Percentiles rank a stretch among this genome's conserved stretches.
These are phyloP conservation scores for Plecturocebus donacophilus DNA, from an alignment of 2,113 vertebrate species.

Conservation along the genomic window DNA sequence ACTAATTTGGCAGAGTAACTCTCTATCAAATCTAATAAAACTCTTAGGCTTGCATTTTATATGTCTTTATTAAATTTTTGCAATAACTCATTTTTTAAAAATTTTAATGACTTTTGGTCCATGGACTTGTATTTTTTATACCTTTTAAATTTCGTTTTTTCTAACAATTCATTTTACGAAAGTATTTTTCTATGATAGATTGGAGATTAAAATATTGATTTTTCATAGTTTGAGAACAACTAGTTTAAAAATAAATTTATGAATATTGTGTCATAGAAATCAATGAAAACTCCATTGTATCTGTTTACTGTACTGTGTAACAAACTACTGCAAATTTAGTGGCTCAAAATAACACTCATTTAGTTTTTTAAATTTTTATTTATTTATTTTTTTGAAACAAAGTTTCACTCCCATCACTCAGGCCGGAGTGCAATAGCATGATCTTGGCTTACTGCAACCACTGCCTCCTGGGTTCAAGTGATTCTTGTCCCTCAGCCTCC, in stretches of 20 bases:
- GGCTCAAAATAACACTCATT: neutral
- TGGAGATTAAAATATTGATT: neutral
- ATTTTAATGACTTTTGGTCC: neutral
- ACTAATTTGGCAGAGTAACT: constrained; percentile 1
- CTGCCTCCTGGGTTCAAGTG: too few relatives aligned
- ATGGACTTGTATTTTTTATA: neutral
- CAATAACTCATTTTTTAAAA: constrained; percentile 10
- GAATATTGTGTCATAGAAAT: neutral
- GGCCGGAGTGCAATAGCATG: too few relatives aligned
- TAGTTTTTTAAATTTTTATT: too few relatives aligned
- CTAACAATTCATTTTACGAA: constrained; percentile 8
- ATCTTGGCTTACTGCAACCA: too few relatives aligned
- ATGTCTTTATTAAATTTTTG: neutral
- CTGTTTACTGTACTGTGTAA: neutral
- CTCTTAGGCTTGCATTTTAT: neutral
- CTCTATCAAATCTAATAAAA: constrained; percentile 25
- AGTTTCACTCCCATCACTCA: too few relatives aligned
- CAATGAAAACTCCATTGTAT: neutral
- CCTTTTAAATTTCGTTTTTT: neutral
- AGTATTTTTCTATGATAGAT: neutral
- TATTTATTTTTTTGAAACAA: too few relatives aligned
- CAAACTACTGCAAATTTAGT: neutral
- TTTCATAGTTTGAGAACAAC: constrained; percentile 4
- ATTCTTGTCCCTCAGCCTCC: too few relatives aligned
- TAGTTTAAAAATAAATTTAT: constrained; percentile 5